Evolutionary conservation across 1,140 invertebrate genomes (phyloP), one percentile per base, ranked within the genome.

Genomic region (Platyscapa corneri): DNA sequence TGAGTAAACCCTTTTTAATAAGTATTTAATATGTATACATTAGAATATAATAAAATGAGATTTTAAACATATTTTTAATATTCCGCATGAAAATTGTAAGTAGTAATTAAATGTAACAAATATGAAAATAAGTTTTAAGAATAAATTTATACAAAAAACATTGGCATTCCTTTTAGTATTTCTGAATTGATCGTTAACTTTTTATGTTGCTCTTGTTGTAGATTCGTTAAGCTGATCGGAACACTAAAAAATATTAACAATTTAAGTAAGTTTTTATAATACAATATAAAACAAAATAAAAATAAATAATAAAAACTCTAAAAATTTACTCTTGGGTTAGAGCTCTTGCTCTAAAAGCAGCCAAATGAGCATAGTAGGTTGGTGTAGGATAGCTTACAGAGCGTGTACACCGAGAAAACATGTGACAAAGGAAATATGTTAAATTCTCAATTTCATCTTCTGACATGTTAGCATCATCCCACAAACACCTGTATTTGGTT

Each of bases 291-390:
- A 20, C 18, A 12, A 39, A 78, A 80, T 42, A 67, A 46, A 39
- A 49, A 53, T 70, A 83, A 93, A n/a, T n/a, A n/a, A n/a, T n/a
- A n/a, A n/a, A n/a, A n/a, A n/a, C n/a, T n/a, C n/a, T n/a, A n/a
- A n/a, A n/a, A n/a, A n/a, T n/a, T n/a, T 91, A 95, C 94, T 94
- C 93, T 76, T 94, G 91, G 0, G 95, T 94, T 5, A 86, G 49
- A 42, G 56, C 64, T 56, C 95, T 92, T 0, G 96, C 97, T 74
- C 98, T 94, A 83, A 96, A 96, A 23, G 97, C 97, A n/a, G 96
- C 97, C 82, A 98, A 94, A 94, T 99, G 98, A 39, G 98, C 97
- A 92, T 99, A 98, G 92, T 99, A 99, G 0, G 97, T 98, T 3
- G 98, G 98, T 1, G 98, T 96, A 3, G 98, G 98, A 94, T 98